Percentiles rank a stretch among this genome's conserved stretches.
These are phyloP conservation scores for Sebastes vulpes DNA, from an alignment of 2,797 vertebrate genomes.

Conservation along the genomic window DNA sequence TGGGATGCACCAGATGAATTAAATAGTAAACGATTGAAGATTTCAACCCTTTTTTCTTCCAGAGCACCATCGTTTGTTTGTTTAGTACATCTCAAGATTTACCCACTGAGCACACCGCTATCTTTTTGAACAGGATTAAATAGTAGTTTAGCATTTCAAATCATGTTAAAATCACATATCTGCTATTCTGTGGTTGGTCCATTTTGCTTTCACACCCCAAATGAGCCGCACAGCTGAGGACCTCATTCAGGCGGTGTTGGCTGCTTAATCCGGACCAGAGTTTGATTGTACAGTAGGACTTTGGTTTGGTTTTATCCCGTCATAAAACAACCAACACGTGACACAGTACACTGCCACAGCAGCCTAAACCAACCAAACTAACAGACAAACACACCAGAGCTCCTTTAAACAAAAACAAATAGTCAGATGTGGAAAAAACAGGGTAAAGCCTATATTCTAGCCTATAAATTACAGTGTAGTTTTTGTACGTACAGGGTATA, in stretches of 20 bases:
- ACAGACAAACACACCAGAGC: not conserved
- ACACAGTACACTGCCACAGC: not conserved
- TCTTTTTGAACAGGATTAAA: not conserved
- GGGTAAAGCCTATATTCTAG: not conserved
- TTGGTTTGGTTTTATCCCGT: conserved; percentile 1
- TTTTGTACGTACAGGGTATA: not conserved
- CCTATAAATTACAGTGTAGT: not conserved
- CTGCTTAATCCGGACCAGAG: not conserved
- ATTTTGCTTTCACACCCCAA: too few species aligned
- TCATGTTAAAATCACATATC: not conserved
- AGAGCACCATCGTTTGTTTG: not conserved
- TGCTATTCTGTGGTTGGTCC: not conserved
- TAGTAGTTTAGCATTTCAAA: not conserved
- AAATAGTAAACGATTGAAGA: not conserved
- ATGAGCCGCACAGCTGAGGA: too few species aligned
- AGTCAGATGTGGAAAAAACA: not conserved
- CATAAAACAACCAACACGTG: not conserved
- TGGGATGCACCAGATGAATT: not conserved
- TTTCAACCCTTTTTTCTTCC: not conserved
- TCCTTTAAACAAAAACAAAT: not conserved
- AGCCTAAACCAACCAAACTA: not conserved
- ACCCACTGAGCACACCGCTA: not conserved
- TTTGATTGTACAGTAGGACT: not conserved
- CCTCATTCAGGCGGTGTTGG: not conserved
- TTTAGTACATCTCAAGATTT: not conserved